Percentiles rank a stretch among this genome's conserved stretches.
Conservation (phyloP, 2,888 invertebrate genomes). For the Drosophila meridionalis region DNA sequence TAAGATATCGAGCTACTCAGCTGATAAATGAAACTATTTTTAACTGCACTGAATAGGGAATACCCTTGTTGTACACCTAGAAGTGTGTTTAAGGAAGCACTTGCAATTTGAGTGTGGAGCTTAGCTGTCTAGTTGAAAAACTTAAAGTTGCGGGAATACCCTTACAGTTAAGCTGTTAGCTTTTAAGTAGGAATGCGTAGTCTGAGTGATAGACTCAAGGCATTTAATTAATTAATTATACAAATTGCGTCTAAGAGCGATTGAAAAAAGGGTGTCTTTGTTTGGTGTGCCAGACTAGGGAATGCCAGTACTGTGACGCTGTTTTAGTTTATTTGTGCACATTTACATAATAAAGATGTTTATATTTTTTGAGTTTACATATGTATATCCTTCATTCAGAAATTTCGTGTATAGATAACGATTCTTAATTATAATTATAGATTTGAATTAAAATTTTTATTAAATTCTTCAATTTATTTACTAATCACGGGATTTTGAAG, state of each 20-base stretch:
- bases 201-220: neutral
- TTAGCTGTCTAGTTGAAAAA: neutral
- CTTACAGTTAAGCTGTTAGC: neutral
- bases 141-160: neutral
- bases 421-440: too few species aligned
- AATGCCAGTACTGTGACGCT: too few species aligned
- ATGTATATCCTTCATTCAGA: too few species aligned
- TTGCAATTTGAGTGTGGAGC: neutral
- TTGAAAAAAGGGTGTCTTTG: neutral
- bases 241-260: neutral
- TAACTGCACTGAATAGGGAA: neutral
- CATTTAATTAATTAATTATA: neutral
- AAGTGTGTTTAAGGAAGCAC: neutral
- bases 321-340: too few species aligned
- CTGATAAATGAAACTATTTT: neutral
- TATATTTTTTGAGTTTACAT: too few species aligned
- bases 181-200: neutral
- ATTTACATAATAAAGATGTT: too few species aligned
- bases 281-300: neutral
- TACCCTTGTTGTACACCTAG: conserved; percentile 19
- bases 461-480: too few species aligned
- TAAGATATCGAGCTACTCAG: conserved; percentile 16
- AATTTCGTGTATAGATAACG: too few species aligned
- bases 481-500: too few species aligned
- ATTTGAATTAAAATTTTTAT: too few species aligned